phyloP scores from a whole-genome alignment of 2,888 invertebrate species.

The Hirtodrosophila trivittata region DNA sequence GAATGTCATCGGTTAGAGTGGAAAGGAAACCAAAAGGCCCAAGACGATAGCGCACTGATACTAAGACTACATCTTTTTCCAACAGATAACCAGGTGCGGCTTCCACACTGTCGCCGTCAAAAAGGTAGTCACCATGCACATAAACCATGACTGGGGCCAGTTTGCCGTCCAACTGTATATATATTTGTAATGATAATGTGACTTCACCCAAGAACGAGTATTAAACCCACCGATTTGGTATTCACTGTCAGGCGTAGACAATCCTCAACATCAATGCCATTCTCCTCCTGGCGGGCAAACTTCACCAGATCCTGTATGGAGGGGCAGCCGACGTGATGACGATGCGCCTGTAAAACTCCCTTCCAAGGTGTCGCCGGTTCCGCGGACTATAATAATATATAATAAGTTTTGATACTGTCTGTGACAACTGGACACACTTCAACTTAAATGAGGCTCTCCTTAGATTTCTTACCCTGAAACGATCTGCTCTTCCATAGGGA shows the following conservation, averaged over 20 bases:
- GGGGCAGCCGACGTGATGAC: slow-evolving; percentile 78
- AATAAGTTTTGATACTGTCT: neutral
- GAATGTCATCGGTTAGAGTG: slow-evolving; percentile 84
- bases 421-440: too few species aligned
- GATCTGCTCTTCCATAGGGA: slow-evolving; percentile 79
- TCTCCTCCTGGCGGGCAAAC: slow-evolving; percentile 59
- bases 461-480: slow-evolving; percentile 80
- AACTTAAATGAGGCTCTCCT: too few species aligned
- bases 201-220: neutral
- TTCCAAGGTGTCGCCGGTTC: slow-evolving; percentile 73
- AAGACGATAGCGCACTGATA: slow-evolving; percentile 84
- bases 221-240: slow-evolving; percentile 77
- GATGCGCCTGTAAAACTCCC: slow-evolving; percentile 69
- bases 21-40: slow-evolving; percentile 85
- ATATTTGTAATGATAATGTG: too few species aligned
- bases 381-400: slow-evolving; percentile 63
- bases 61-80: slow-evolving; percentile 84
- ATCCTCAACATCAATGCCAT: slow-evolving; percentile 78
- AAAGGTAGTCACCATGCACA: slow-evolving; percentile 84
- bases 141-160: slow-evolving; percentile 84
- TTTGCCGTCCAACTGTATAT: slow-evolving; percentile 62
- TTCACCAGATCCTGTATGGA: slow-evolving; percentile 71
- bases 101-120: slow-evolving; percentile 81
- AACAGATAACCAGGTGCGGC: slow-evolving; percentile 83
- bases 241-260: slow-evolving; percentile 79